These are phyloP conservation scores for Condylura cristata DNA, from an alignment of 2,113 vertebrate genomes.

Conservation along the genomic window DNA sequence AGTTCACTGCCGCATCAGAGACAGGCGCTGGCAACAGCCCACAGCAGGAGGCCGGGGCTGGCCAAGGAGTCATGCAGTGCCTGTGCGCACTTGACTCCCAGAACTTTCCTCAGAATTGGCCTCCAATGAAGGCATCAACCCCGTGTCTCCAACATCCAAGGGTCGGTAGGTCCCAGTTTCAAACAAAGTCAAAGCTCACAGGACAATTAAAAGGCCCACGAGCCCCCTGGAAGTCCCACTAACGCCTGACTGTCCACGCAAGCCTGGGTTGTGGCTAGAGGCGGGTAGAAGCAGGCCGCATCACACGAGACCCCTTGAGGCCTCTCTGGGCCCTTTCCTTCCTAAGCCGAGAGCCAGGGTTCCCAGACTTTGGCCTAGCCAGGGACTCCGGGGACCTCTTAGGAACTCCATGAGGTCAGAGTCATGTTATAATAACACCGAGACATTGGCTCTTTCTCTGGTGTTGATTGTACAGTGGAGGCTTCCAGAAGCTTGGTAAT, in stretches of 20 bases:
- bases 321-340: not conserved
- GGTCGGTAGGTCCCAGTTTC: rapidly evolving
- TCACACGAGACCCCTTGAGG: too few species aligned
- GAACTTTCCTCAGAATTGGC: not conserved
- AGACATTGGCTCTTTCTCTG: not conserved
- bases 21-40: too few species aligned
- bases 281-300: not conserved
- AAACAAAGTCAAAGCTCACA: too few species aligned
- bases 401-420: not conserved
- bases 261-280: not conserved
- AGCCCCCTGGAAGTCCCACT: not conserved
- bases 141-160: not conserved
- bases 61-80: too few species aligned
- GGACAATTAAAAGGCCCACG: not conserved
- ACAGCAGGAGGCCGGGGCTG: too few species aligned
- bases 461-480: not conserved
- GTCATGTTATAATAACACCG: too few species aligned
- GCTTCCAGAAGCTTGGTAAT: not conserved
- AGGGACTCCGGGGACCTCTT: not conserved
- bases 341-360: rapidly evolving
- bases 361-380: not conserved
- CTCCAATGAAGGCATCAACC: not conserved
- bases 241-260: not conserved
- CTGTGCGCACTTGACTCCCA: not conserved
- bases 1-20: too few species aligned